Percentiles rank a stretch among this genome's conserved stretches.
Conservation (phyloP, 2,113 vertebrate species). For the Chaetorhynchus papuensis region DNA sequence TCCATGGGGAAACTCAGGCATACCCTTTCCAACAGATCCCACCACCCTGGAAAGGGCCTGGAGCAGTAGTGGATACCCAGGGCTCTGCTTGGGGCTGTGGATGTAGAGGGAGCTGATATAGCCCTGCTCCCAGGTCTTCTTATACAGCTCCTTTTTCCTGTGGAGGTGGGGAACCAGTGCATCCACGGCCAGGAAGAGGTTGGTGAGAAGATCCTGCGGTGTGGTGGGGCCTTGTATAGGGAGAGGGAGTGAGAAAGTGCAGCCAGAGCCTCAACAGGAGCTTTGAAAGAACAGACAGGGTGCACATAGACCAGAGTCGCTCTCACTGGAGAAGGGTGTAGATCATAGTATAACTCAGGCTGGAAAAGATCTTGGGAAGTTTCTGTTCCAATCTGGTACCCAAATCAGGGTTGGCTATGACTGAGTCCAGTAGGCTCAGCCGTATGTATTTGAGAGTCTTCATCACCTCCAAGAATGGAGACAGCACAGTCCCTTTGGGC, state of each 20-base stretch:
- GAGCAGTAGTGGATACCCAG: not conserved
- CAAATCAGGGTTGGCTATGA: not conserved
- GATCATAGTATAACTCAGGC: not conserved
- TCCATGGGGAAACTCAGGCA: not conserved
- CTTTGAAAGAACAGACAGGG: not conserved
- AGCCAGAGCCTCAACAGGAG: not conserved
- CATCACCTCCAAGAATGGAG: not conserved
- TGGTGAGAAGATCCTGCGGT: not conserved
- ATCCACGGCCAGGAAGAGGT: not conserved
- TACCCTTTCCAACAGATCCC: not conserved
- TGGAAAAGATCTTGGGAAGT: not conserved
- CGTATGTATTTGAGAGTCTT: not conserved
- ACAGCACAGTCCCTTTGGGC: not conserved
- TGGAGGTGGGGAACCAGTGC: not conserved
- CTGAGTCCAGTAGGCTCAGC: not conserved
- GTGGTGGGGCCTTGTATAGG: not conserved
- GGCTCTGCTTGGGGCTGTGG: not conserved
- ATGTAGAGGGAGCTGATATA: fast-evolving
- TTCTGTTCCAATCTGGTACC: not conserved
- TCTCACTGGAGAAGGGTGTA: not conserved
- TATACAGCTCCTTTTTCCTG: not conserved
- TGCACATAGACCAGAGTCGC: not conserved
- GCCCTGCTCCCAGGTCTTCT: not conserved
- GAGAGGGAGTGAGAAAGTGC: not conserved
- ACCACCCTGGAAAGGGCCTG: fast-evolving